Base-by-base conservation (phyloP, 2,113 vertebrate species). In the Pseudopodoces humilis region DNA sequence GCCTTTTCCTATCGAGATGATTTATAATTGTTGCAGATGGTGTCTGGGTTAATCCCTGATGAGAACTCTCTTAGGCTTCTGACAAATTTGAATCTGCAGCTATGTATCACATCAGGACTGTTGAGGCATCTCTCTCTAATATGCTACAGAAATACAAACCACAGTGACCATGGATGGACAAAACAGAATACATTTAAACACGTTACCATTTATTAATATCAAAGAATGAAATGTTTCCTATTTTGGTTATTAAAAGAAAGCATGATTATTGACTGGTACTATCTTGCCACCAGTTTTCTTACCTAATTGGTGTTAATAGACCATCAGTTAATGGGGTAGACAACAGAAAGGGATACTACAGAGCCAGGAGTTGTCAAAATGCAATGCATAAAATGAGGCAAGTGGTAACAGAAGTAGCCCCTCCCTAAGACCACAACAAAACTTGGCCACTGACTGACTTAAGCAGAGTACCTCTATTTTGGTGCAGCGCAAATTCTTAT, bases 11-110 rank as follows among this genome's bases (percentile, higher is more conserved):
- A 60, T 82, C 2, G 1, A 88, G 75, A 77, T 94, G 87, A 94
- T 85, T 94, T 95, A 59, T 80, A 94, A 90, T 90, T 92, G 84
- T 91, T 95, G 93, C 62, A 89, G 91, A 77, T 83, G 75, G 87
- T 0, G 1, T 79, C 84, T 77, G 19, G 75, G 91, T 70, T 89
- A 74, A 91, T 95, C 89, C 78, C 84, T 27, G 25, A 62, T 85
- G 91, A 89, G 86, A 92, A 83, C n/a, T 89, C 78, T 69, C 47
- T 69, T 65, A 46, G 72, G 70, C 56, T 84, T 30, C 75, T 92
- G 86, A 80, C 39, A 85, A 28, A 85, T 90, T 74, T 83, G 70
- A 62, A 31, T 87, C 87, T 89, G 84, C 50, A 84, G 87, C 67
- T 67, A 18, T 8, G 19, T 43, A 82, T 64, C 62, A 7, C 70